Conservation (phyloP, 2,113 vertebrate genomes). For the Phalacrocorax aristotelis region DNA sequence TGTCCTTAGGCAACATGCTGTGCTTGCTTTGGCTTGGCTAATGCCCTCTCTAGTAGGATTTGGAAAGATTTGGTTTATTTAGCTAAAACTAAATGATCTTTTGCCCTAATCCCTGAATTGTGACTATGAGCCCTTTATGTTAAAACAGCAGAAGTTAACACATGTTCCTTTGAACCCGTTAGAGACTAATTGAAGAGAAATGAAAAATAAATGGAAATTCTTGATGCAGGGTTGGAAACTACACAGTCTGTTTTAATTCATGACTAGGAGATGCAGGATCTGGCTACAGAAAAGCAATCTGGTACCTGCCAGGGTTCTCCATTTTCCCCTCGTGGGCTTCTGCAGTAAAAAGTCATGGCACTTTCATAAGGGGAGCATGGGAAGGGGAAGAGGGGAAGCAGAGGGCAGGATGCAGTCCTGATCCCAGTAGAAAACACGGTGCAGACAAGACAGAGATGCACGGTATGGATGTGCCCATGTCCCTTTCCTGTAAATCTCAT, state of each 20-base stretch:
- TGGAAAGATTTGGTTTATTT: background rate
- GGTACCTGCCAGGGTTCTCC: background rate
- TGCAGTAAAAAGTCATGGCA: background rate
- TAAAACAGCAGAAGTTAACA: background rate
- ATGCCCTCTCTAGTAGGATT: background rate
- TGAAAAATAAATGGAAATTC: background rate
- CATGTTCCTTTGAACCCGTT: background rate
- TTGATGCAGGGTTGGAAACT: background rate
- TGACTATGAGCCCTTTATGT: background rate
- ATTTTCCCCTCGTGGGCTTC: background rate
- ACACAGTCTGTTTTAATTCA: background rate
- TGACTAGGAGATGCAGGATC: background rate
- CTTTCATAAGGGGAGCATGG: background rate
- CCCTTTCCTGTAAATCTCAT: background rate
- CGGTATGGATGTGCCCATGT: accelerated
- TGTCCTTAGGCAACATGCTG: background rate
- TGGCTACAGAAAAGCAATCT: background rate
- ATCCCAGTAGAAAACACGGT: background rate
- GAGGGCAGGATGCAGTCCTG: background rate
- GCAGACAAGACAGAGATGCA: background rate
- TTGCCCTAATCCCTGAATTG: background rate
- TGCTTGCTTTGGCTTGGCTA: background rate
- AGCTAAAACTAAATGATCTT: background rate
- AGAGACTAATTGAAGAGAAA: background rate
- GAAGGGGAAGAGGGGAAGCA: background rate